Evolutionary conservation across 2,888 invertebrate genomes (phyloP), one percentile per base, ranked within the genome.

Genomic region (Phrixothrix hirtus): DNA sequence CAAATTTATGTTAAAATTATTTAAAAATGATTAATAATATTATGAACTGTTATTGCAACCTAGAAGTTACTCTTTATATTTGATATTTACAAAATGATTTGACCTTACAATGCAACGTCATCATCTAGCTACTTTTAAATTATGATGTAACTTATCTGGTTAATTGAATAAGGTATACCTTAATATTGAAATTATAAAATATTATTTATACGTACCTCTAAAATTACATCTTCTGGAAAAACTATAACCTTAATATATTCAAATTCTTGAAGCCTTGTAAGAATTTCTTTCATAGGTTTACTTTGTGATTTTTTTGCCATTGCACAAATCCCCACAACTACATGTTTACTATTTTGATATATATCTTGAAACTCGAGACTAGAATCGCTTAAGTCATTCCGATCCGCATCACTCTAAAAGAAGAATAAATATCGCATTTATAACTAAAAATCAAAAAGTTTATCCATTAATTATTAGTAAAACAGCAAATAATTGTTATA

Each of bases 281-380:
- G 83, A 67, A 99, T 99, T 78, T 98, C 98, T 72, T 92, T 92
- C 99, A 99, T 99, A 9, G 99, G 99, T 77, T 97, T 98, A 60
- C 97, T 96, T 73, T 95, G 92, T 26, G 97, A 95, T 78, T 99
- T 99, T 79, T 99, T 98, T 70, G 93, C 91, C 99, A 99, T 99
- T 63, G 99, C 98, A 81, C 99, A 99, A 53, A 99, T 90, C 57
- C 99, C 99, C 67, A 99, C 95, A 73, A 95, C 84, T 66, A 99
- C 95, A 72, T 95, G 92, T 76, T 93, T 93, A 67, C 88, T 89
- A 73, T 79, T 83, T 36, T 79, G 79, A 56, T 80, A 81, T 72
- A 77, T 67, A 55, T 78, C 79, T 60, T 74, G 74, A 53, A 68
- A 62, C 47, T 74, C 76, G 68, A 78, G 67, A 47, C 66, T 67